Evolutionary conservation across 2,888 invertebrate genomes (phyloP).

Genomic region (Lissocephala sabroskyi): DNA sequence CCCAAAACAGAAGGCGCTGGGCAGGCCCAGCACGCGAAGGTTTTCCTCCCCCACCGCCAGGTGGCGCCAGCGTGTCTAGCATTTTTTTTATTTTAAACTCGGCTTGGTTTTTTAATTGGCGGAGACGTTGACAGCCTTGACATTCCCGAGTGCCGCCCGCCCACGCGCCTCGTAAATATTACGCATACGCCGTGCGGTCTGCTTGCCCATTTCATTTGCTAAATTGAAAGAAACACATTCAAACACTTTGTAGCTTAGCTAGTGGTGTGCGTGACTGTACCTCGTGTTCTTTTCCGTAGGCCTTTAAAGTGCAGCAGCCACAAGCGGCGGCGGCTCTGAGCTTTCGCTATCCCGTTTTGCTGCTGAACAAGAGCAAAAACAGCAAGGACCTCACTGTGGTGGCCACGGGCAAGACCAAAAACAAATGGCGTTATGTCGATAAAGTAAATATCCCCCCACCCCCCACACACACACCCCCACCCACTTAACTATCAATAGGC

Average conservation of each 20-base stretch:
- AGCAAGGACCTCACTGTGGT: constrained; percentile 71
- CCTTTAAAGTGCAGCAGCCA: constrained; percentile 15
- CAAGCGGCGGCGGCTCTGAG: constrained; percentile 33
- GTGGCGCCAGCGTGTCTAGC: too few relatives aligned
- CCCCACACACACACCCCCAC: constrained; percentile 16
- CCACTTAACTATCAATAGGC: constrained; percentile 8
- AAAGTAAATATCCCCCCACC: constrained; percentile 69
- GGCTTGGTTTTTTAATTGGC: too few relatives aligned
- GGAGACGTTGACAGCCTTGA: too few relatives aligned
- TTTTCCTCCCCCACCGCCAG: too few relatives aligned
- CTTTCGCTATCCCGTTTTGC: constrained; percentile 72
- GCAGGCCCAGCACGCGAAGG: too few relatives aligned
- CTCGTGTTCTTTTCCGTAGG: constrained; percentile 36
- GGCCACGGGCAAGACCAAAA: constrained; percentile 70
- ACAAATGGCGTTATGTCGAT: constrained; percentile 71
- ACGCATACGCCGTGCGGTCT: background rate
- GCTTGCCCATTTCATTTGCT: background rate
- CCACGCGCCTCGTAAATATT: too few relatives aligned
- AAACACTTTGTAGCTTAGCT: background rate
- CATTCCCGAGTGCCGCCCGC: too few relatives aligned
- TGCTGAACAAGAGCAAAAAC: constrained; percentile 72
- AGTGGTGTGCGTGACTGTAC: too few relatives aligned
- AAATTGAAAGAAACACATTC: background rate
- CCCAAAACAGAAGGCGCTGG: too few relatives aligned
- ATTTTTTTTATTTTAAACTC: too few relatives aligned